Evolutionary conservation across 2,797 vertebrate species (phyloP).

Genomic region (Crocodylus rhombifer): DNA sequence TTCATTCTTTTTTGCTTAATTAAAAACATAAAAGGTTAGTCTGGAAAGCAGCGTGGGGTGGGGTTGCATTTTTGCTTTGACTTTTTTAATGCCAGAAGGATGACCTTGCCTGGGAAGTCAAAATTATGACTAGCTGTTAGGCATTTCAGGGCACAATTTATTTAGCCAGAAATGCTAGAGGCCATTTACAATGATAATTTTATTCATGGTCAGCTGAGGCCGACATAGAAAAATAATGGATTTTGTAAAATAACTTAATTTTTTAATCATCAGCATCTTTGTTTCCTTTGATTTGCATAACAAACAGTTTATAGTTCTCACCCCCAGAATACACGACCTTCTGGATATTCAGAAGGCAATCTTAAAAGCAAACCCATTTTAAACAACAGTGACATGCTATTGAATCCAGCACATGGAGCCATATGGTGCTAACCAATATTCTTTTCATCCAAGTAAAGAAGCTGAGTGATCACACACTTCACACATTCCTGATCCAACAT

Average conservation of each 20-base stretch:
- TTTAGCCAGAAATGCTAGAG: not conserved
- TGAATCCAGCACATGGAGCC: not conserved
- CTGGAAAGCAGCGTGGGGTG: not conserved
- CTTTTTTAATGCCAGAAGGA: not conserved
- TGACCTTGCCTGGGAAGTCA: not conserved
- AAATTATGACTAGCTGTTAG: not conserved
- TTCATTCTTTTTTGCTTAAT: not conserved
- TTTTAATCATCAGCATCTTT: not conserved
- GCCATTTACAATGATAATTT: conserved; percentile 24
- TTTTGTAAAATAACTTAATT: not conserved
- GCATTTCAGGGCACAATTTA: conserved; percentile 16
- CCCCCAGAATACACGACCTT: not conserved
- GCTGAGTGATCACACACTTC: not conserved
- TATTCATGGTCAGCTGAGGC: conserved; percentile 27
- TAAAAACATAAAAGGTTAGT: not conserved
- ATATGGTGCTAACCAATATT: not conserved
- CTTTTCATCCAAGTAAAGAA: not conserved
- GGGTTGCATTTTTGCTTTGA: rapidly evolving
- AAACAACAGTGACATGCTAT: not conserved
- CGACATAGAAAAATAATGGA: conserved; percentile 23
- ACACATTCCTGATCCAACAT: not conserved
- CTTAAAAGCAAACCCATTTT: not conserved
- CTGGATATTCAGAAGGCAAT: not conserved
- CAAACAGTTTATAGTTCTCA: not conserved
- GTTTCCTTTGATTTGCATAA: not conserved